Base-by-base conservation (phyloP, 2,888 invertebrate genomes). In the Nomada goodeniana region DNA sequence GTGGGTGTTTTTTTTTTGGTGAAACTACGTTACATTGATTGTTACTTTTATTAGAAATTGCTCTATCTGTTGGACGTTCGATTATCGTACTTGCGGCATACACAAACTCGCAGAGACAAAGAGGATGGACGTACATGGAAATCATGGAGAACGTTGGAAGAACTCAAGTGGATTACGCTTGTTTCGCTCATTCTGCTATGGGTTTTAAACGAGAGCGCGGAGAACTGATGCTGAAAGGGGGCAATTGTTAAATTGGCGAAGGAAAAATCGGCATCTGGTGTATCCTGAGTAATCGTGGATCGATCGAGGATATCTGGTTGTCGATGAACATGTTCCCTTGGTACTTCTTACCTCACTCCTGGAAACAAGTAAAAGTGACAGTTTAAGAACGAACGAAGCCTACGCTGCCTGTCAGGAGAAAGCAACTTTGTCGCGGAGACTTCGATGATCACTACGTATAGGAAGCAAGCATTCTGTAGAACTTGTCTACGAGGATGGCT, bases 341-440 rank as follows among this genome's bases (percentile, higher is more conserved):
- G 44, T 77, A 61, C 75, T 82, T 57, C 47, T 69, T 77, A 75
- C 75, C 87, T 91, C 90, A 89, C 76, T 89, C 90, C 90, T 91
- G 80, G 80, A 42, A 89, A 89, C 76, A 44, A n/a, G n/a, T 2
- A 36, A 55, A n/a, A 29, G n/a, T 11, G 42, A 74, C 0, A 5
- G 13, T 60, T 70, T 61, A 61, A 20, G 36, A n/a, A 60, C 2
- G 15, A 61, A 29, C 26, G 7, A 9, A 53, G 10, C 10, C 20
- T 55, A 7, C 15, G 47, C 13, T 3, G 44, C 5, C 15, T 15
- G 15, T 15, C 36, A 18, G 13, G 26, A 23, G 53, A 52, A 18
- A n/a, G 20, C 26, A 52, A 7, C 15, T 47, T 71, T 47, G 61
- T 53, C n/a, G 29, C 79, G 77, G 85, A 78, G 87, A 86, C 63